Percentiles rank a stretch among this genome's conserved stretches.
Evolutionary conservation across 2,888 invertebrate species (phyloP).

Genomic region (Drosophila neutralis): DNA sequence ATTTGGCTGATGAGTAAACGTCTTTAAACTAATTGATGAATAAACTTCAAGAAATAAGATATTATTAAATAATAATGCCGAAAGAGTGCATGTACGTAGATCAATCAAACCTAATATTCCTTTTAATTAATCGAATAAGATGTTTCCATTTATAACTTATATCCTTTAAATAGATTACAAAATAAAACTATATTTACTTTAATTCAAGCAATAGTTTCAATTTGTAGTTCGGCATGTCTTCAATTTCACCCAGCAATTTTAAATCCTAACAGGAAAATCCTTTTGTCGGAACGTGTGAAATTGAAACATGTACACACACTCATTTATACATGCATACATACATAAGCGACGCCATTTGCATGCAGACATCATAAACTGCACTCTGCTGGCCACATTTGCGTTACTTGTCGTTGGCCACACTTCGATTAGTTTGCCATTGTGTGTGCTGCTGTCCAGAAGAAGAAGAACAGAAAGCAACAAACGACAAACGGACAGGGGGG

Average conservation of each 20-base stretch:
- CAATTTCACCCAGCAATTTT: neutral
- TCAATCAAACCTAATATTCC: neutral
- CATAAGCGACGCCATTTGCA: slow-evolving; percentile 65
- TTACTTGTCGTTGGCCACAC: slow-evolving; percentile 40
- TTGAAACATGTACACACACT: slow-evolving; percentile 9
- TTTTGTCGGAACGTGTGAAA: slow-evolving; percentile 18
- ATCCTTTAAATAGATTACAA: neutral
- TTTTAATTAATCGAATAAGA: neutral
- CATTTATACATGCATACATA: neutral
- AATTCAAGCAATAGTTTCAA: neutral
- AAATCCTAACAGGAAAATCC: neutral
- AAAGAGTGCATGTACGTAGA: neutral
- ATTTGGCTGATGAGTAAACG: neutral
- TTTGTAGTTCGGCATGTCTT: neutral
- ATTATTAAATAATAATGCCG: neutral
- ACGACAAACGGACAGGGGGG: neutral
- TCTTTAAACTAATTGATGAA: neutral
- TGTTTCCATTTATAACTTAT: neutral
- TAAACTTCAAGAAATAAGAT: neutral
- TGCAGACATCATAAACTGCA: slow-evolving; percentile 75
- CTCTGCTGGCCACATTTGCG: slow-evolving; percentile 44
- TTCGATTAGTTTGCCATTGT: slow-evolving; percentile 70
- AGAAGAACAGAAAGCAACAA: slow-evolving; percentile 5
- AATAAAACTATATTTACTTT: neutral
- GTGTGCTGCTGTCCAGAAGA: slow-evolving; percentile 19